Evolutionary conservation across 2,113 vertebrate genomes (phyloP).

Genomic region (Ophthalmolycus amberensis): DNA sequence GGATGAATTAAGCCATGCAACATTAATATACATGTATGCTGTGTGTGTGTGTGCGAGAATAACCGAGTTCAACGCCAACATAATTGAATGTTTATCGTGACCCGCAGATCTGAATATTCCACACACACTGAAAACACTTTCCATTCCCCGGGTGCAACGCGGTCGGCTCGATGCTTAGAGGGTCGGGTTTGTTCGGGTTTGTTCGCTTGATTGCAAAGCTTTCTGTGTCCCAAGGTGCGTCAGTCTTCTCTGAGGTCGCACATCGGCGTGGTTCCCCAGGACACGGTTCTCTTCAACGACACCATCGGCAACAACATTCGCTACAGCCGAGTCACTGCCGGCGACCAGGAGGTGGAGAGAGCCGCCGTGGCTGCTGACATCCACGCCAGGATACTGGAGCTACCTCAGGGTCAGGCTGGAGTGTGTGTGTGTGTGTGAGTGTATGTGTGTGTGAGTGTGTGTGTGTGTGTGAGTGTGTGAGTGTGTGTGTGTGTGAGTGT

Average conservation of each 20-base stretch:
- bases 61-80: neutral
- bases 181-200: too few relatives aligned
- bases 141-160: neutral
- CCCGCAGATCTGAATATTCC: neutral
- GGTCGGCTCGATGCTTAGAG: neutral
- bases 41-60: slow-evolving; percentile 5
- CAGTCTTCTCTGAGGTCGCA: slow-evolving; percentile 87
- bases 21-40: slow-evolving; percentile 61
- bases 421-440: slow-evolving; percentile 3
- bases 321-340: slow-evolving; percentile 87
- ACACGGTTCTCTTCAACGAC: slow-evolving; percentile 92
- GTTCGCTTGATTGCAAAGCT: neutral
- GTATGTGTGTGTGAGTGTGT: neutral
- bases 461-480: neutral
- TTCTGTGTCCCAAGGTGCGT: slow-evolving; percentile 82
- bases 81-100: neutral
- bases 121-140: neutral
- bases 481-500: slow-evolving; percentile 10
- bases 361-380: slow-evolving; percentile 90
- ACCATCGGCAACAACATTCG: slow-evolving; percentile 91
- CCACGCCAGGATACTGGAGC: slow-evolving; percentile 86
- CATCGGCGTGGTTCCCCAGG: slow-evolving; percentile 93
- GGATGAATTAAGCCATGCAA: slow-evolving; percentile 61
- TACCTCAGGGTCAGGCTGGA: slow-evolving; percentile 85
- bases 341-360: slow-evolving; percentile 85